Conservation (phyloP, 1,140 invertebrate species). For the Micrasema minimum region DNA sequence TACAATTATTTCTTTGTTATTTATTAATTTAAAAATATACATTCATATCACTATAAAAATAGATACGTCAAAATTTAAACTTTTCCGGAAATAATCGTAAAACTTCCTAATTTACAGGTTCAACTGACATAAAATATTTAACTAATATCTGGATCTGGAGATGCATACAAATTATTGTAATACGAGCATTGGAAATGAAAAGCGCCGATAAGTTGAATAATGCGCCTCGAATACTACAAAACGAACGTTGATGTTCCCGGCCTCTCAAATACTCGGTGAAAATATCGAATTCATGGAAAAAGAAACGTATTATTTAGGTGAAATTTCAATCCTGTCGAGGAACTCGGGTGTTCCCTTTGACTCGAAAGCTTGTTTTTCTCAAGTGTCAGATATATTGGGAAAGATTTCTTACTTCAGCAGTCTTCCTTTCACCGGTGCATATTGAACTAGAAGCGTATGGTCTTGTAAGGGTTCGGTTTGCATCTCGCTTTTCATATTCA, state of each 20-base stretch:
- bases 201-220: background rate
- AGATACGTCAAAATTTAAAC: no score
- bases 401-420: background rate
- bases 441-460: slow-evolving; percentile 5
- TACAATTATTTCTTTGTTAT: no score
- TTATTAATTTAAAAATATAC: no score
- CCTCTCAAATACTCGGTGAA: no score
- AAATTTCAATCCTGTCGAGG: no score
- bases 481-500: slow-evolving; percentile 31
- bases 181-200: slow-evolving; percentile 15
- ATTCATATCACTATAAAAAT: no score
- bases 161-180: background rate
- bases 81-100: no score
- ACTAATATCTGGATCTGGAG: background rate
- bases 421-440: slow-evolving; percentile 34
- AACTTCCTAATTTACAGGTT: no score
- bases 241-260: background rate
- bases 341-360: no score
- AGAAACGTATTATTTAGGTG: no score
- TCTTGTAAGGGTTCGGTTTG: slow-evolving; percentile 13
- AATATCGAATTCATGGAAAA: no score
- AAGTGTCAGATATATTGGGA: background rate
- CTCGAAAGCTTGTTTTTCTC: no score
- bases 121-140: background rate
- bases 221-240: slow-evolving; percentile 2